A percentile compares a stretch with the other conserved stretches of the same genome.
Conservation (phyloP, 2,888 invertebrate genomes). For the Tethea ocularis region DNA sequence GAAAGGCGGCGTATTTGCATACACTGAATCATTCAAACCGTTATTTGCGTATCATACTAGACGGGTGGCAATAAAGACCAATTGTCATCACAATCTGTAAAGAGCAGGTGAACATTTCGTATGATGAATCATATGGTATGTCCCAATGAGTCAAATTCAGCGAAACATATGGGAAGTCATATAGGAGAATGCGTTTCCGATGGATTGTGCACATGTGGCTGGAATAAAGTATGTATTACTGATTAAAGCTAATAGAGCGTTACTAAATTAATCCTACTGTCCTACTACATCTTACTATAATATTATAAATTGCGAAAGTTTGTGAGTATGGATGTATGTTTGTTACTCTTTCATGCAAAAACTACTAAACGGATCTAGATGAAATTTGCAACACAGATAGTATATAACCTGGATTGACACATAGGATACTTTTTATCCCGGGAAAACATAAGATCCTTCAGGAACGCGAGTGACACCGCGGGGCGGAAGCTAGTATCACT, state of each 20-base stretch:
- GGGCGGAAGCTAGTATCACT: neutral
- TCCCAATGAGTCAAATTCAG: constrained; percentile 43
- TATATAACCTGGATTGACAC: too few relatives aligned
- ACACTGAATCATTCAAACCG: constrained; percentile 50
- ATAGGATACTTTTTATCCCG: too few relatives aligned
- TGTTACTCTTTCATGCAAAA: too few relatives aligned
- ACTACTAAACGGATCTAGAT: too few relatives aligned
- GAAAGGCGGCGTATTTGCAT: constrained; percentile 54
- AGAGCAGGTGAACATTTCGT: constrained; percentile 43
- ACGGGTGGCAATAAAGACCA: constrained; percentile 19
- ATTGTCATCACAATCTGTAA: constrained; percentile 31
- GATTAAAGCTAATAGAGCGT: neutral
- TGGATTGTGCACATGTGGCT: neutral
- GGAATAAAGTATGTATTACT: neutral
- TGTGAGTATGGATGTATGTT: too few relatives aligned
- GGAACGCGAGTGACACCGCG: too few relatives aligned
- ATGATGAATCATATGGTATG: constrained; percentile 41
- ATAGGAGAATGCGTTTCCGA: constrained; percentile 35
- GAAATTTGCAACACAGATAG: too few relatives aligned
- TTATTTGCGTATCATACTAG: constrained; percentile 33
- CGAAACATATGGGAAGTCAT: constrained; percentile 50
- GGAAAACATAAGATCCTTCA: too few relatives aligned
- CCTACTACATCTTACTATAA: too few relatives aligned
- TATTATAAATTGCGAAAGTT: too few relatives aligned
- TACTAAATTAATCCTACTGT: too few relatives aligned